phyloP scores from a whole-genome alignment of 2,113 vertebrate genomes.

The Penelope pileata region DNA sequence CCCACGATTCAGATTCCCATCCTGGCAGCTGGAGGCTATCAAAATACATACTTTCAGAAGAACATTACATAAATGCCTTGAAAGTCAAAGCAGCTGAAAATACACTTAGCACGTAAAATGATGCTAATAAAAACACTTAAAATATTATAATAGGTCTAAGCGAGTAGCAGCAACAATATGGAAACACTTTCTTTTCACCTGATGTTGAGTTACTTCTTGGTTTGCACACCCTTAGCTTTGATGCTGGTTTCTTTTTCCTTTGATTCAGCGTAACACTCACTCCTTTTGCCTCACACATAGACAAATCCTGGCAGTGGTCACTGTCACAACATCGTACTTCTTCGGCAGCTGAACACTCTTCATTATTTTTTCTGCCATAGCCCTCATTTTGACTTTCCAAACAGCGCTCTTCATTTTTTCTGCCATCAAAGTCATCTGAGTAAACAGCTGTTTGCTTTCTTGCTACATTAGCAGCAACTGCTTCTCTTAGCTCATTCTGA shows the following conservation, averaged over 20 bases:
- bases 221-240: constrained; percentile 57
- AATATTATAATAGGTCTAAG: not conserved
- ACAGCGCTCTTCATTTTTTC: not conserved
- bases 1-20: not conserved
- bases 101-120: not conserved
- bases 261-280: not conserved
- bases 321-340: not conserved
- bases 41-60: not conserved
- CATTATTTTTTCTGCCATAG: not conserved
- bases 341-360: not conserved
- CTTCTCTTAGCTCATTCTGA: constrained; percentile 85
- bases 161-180: not conserved
- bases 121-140: not conserved
- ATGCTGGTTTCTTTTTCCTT: constrained; percentile 51
- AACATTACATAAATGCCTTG: not conserved
- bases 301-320: not conserved
- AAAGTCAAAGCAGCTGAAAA: not conserved
- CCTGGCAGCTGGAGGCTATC: not conserved
- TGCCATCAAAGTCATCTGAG: constrained; percentile 80
- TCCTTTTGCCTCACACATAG: not conserved
- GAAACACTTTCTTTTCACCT: constrained; percentile 70
- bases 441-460: constrained; percentile 75
- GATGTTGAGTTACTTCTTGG: constrained; percentile 46
- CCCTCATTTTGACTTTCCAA: constrained; percentile 73
- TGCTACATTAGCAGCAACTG: constrained; percentile 75